Evolutionary conservation across 2,888 invertebrate species (phyloP).

Genomic region (Polydrusus cervinus): DNA sequence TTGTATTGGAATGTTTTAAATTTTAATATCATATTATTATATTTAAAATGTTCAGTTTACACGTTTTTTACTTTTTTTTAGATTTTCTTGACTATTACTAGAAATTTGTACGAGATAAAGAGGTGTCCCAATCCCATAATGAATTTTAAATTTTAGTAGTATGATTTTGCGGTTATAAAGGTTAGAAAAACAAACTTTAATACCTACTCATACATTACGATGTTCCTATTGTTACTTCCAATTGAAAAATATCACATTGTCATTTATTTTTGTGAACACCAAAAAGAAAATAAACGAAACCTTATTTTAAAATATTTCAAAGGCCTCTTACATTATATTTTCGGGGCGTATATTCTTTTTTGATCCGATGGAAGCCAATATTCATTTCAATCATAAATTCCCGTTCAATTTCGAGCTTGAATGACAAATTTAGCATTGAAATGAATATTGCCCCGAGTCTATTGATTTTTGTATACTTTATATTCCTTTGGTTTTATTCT

Average conservation of each 20-base stretch:
- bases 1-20: conserved; percentile 1
- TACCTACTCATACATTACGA: too few relatives aligned
- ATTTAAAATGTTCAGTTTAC: too few relatives aligned
- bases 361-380: conserved; percentile 61
- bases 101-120: too few relatives aligned
- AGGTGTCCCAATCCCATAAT: too few relatives aligned
- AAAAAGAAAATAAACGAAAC: conserved; percentile 16
- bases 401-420: conserved; percentile 72
- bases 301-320: conserved; percentile 39
- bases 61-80: too few relatives aligned
- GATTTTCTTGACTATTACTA: too few relatives aligned
- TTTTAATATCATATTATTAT: neutral
- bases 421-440: conserved; percentile 72
- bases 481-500: conserved; percentile 33
- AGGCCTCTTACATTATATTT: conserved; percentile 47
- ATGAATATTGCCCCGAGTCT: conserved; percentile 68
- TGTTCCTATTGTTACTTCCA: too few relatives aligned
- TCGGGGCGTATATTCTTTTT: conserved; percentile 40
- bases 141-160: too few relatives aligned
- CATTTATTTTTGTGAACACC: neutral
- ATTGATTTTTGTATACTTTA: conserved; percentile 37
- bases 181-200: too few relatives aligned
- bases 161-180: too few relatives aligned
- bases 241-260: neutral
- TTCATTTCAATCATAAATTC: conserved; percentile 71